Conservation (phyloP, 2,888 invertebrate species). For the Chrysina gloriosa region DNA sequence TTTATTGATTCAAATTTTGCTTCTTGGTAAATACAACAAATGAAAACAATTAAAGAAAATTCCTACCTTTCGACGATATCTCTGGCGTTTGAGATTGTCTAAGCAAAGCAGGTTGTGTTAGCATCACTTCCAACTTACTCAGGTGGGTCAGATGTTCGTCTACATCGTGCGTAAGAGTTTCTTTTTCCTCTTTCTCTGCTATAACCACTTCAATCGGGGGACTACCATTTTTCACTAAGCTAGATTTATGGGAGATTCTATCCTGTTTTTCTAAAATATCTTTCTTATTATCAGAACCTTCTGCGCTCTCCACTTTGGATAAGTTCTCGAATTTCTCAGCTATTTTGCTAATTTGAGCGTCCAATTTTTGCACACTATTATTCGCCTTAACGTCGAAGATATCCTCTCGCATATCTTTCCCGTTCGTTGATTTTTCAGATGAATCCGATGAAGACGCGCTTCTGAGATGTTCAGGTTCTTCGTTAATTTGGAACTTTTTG, state of each 20-base stretch:
- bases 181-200: neutral
- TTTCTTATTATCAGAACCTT: neutral
- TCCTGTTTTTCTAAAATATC: neutral
- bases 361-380: neutral
- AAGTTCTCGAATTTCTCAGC: conserved; percentile 40
- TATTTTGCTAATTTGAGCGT: conserved; percentile 31
- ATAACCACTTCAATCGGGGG: neutral
- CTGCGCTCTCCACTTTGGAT: conserved; percentile 26
- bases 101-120: conserved; percentile 34
- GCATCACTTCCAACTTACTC: conserved; percentile 38
- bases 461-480: conserved; percentile 54
- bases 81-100: conserved; percentile 11
- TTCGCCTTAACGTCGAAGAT: neutral
- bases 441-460: neutral
- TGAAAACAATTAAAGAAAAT: conserved; percentile 14
- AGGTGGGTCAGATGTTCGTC: neutral
- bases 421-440: neutral
- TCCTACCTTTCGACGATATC: conserved; percentile 30
- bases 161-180: neutral
- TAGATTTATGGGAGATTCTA: neutral
- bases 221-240: neutral
- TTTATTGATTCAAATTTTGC: too few relatives aligned
- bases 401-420: neutral
- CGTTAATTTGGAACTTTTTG: conserved; percentile 60
- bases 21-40: conserved; percentile 54